Base-by-base conservation (phyloP, 2,113 vertebrate genomes). In the Atlantisia rogersi region DNA sequence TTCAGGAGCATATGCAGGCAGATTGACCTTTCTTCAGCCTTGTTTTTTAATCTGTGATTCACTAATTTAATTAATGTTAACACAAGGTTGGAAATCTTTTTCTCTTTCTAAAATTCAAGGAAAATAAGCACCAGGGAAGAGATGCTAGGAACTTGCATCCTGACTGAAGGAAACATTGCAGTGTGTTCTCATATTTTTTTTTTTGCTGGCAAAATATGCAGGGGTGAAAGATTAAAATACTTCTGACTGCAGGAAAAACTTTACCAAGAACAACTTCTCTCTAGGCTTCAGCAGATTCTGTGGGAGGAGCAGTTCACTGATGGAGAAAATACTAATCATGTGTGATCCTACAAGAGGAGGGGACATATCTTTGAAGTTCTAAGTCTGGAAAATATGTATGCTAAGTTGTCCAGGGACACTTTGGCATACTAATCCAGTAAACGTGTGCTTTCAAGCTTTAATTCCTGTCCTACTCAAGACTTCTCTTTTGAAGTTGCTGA, bases 101-200 rank as follows among this genome's bases (percentile, higher is more conserved):
- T 46, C 63, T 25, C 12, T 69, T 37, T 68, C 44, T 86, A 10
- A 62, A 44, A 74, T 62, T 32, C 17, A 78, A 1, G 40, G 55
- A 46, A 73, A 88, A 14, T 35, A 16, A 46, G n/a, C 53, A 25
- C 19, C 29, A 74, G 56, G 60, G 42, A 71, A 40, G 56, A 67
- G 5, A 3, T 64, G n/a, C 32, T 60, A 24, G 22, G 42, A 28
- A 22, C 25, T 46, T 35, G 39, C 77, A 50, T 80, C 50, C 39
- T 77, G 53, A 8, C 58, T 42, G 39, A 63, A 75, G 42, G 20
- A 56, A 35, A 11, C 13, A 7, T 79, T 0, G 0, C 31, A 24
- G 32, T 0, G 0, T 22, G 10, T 25, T 86, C 53, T 35, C 7
- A 5, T 18, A 56, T 63, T 21, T 22, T 18, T 56, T 21, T 22